Percentiles rank a stretch among this genome's conserved stretches.
These are phyloP conservation scores for Hylaeus anthracinus DNA, from an alignment of 1,140 invertebrate species.

Conservation along the genomic window DNA sequence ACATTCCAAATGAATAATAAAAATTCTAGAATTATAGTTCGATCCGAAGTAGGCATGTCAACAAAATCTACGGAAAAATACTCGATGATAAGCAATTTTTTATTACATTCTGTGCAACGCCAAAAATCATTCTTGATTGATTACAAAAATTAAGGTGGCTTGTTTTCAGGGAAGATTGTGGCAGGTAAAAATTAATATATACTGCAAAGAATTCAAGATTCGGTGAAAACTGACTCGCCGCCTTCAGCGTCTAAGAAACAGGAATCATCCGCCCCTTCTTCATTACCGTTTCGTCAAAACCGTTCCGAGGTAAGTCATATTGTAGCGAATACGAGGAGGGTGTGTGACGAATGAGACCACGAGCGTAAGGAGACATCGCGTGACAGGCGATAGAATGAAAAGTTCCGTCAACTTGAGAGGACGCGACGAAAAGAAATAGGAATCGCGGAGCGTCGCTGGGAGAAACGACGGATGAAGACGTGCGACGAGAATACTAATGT, in stretches of 20 bases:
- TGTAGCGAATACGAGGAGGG: not conserved
- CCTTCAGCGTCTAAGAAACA: not conserved
- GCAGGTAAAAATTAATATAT: no score
- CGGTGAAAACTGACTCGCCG: no score
- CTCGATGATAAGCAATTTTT: no score
- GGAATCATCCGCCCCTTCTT: not conserved
- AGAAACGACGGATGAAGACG: not conserved
- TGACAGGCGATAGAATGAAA: slow-evolving; percentile 23
- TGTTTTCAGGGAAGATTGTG: no score
- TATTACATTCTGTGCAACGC: no score
- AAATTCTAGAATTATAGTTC: no score
- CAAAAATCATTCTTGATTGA: no score
- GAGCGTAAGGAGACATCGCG: slow-evolving; percentile 17
- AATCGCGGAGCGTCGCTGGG: not conserved
- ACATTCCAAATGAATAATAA: no score
- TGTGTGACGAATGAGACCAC: slow-evolving; percentile 16
- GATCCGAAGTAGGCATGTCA: no score
- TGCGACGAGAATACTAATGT: not conserved
- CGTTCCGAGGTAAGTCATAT: slow-evolving; percentile 6
- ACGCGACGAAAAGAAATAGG: slow-evolving; percentile 4
- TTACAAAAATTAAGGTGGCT: no score
- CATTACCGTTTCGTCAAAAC: not conserved
- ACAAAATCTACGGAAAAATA: no score
- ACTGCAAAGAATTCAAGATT: no score
- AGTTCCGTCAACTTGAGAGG: not conserved